A percentile compares a stretch with the other conserved stretches of the same genome.
Conservation (phyloP, 2,113 vertebrate genomes). For the Steatornis caripensis region DNA sequence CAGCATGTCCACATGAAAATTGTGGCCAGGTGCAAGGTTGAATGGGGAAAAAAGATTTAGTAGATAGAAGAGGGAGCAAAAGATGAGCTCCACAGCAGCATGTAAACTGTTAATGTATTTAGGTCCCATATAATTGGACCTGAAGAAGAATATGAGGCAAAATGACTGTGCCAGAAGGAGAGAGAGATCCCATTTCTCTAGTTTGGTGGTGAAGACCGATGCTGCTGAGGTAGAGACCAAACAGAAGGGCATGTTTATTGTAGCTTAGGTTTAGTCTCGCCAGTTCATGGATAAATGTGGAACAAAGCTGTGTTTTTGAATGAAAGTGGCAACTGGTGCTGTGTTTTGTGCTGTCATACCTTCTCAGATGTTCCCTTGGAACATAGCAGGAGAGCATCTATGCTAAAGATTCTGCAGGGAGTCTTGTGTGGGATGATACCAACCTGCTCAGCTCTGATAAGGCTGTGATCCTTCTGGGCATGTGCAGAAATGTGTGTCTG, state of each 20-base stretch:
- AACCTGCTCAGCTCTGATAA: slow-evolving; percentile 8
- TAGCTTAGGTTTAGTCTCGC: neutral
- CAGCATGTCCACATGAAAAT: neutral
- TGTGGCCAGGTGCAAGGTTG: neutral
- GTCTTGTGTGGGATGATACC: neutral
- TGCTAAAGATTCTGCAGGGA: neutral
- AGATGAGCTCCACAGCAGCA: neutral
- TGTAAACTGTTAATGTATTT: neutral
- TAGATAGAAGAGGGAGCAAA: neutral
- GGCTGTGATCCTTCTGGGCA: neutral
- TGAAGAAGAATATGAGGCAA: neutral
- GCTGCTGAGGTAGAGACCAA: neutral
- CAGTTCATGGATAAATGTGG: neutral
- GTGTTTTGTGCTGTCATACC: neutral
- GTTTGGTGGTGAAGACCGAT: neutral
- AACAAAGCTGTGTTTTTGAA: neutral
- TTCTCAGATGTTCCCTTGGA: neutral
- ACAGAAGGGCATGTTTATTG: neutral
- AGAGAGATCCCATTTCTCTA: neutral
- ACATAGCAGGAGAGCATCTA: neutral
- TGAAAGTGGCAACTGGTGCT: neutral
- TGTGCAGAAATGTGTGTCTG: neutral
- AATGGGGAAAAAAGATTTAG: neutral
- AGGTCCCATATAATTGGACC: neutral
- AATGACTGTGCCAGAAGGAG: neutral